A percentile compares a stretch with the other conserved stretches of the same genome.
Conservation (phyloP, 2,888 invertebrate species). For the Rhamphomyia laevipes region DNA sequence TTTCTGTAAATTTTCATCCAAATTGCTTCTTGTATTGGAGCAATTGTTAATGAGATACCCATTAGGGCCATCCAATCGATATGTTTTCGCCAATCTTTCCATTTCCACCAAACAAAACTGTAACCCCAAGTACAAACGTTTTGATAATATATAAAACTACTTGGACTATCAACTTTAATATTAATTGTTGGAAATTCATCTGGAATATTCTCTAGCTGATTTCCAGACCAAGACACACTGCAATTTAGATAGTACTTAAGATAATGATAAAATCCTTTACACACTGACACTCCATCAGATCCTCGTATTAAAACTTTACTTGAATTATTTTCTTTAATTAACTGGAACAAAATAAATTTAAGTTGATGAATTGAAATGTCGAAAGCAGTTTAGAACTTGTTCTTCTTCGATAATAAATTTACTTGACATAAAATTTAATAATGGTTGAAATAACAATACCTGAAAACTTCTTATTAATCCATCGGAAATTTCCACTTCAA, state of each 20-base stretch:
- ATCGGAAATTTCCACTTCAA: no score
- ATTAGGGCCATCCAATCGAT: slow-evolving; percentile 96
- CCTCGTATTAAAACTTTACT: slow-evolving; percentile 21
- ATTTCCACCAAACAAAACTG: slow-evolving; percentile 83
- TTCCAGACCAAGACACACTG: slow-evolving; percentile 79
- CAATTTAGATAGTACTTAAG: slow-evolving; percentile 68
- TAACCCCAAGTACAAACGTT: slow-evolving; percentile 84
- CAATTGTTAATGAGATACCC: slow-evolving; percentile 82
- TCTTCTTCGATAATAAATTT: no score
- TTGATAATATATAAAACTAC: slow-evolving; percentile 80
- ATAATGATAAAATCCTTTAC: slow-evolving; percentile 80
- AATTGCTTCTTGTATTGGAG: slow-evolving; percentile 76
- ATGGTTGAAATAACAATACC: not conserved
- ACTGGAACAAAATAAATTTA: not conserved
- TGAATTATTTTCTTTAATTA: slow-evolving; percentile 6
- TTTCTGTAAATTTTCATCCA: slow-evolving; percentile 67
- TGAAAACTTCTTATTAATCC: no score
- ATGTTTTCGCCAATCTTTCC: slow-evolving; percentile 68
- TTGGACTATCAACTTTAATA: slow-evolving; percentile 44
- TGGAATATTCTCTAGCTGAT: slow-evolving; percentile 48
- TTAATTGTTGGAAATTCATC: slow-evolving; percentile 47
- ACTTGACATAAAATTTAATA: no score
- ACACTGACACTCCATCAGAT: slow-evolving; percentile 62
- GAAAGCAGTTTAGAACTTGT: slow-evolving; percentile 77
- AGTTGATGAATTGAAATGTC: no score